Evolutionary conservation across 37 sponge, comb jelly and placozoan genomes (phyloP).

Genomic region (Spongia lamella): DNA sequence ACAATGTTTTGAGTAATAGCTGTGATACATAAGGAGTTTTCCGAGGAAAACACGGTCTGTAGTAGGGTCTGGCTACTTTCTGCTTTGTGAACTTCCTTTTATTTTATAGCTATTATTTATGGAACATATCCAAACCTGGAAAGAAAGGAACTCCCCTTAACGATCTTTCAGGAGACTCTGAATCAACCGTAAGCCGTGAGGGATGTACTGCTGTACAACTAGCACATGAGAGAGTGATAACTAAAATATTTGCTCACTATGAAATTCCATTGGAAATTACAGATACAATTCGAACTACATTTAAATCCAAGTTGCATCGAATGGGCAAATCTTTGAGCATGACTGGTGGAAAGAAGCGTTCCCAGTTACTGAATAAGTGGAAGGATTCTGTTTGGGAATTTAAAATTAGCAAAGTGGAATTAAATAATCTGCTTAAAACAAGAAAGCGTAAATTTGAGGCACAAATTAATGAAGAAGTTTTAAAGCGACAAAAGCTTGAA

Average conservation of each 20-base stretch:
- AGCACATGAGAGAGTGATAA: too few species aligned
- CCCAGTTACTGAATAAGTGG: not conserved
- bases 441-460: not conserved
- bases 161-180: not conserved
- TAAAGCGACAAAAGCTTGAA: not conserved
- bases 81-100: not conserved
- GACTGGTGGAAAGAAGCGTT: not conserved
- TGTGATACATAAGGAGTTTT: too few species aligned
- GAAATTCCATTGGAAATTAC: not conserved
- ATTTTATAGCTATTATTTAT: not conserved
- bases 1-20: not conserved
- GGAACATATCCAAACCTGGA: not conserved
- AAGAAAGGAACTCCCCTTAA: not conserved
- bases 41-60: too few species aligned
- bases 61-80: too few species aligned
- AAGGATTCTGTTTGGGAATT: not conserved
- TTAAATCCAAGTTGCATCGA: not conserved
- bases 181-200: too few species aligned
- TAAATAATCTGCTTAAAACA: not conserved
- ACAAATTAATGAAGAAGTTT: not conserved
- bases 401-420: not conserved
- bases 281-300: not conserved
- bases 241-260: too few species aligned
- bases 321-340: not conserved
- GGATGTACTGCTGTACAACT: too few species aligned